These are phyloP conservation scores for Aplochiton taeniatus DNA, from an alignment of 2,797 vertebrate genomes.

Conservation along the genomic window DNA sequence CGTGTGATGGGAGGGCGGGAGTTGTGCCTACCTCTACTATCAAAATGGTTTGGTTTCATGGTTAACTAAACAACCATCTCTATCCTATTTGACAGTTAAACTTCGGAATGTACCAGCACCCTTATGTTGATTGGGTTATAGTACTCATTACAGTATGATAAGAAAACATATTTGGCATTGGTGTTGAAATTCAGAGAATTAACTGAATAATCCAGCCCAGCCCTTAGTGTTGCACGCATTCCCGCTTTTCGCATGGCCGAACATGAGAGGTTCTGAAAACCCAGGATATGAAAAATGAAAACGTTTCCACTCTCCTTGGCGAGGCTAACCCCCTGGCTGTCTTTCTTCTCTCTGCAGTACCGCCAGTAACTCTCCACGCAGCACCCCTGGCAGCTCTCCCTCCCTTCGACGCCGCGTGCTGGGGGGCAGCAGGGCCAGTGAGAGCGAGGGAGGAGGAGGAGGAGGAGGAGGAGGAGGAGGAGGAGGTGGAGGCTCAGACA, in stretches of 20 bases:
- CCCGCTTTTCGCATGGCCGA: constrained; percentile 22
- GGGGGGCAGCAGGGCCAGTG: constrained; percentile 75
- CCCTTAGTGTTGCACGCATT: not conserved
- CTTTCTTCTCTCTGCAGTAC: constrained; percentile 69
- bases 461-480: constrained; percentile 39
- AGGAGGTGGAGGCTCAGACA: constrained; percentile 57
- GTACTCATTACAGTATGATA: not conserved
- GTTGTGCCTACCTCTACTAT: not conserved
- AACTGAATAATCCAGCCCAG: no score
- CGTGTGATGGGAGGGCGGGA: not conserved
- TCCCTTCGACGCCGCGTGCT: constrained; percentile 84
- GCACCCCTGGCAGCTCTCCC: constrained; percentile 88
- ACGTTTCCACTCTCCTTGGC: not conserved
- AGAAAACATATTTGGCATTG: no score
- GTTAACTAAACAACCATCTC: no score
- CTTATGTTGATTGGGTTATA: no score
- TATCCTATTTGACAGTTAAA: no score
- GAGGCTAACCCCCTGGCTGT: not conserved
- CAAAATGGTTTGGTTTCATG: not conserved
- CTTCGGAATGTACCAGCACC: no score
- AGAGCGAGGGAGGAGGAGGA: constrained; percentile 65
- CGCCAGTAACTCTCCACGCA: constrained; percentile 88
- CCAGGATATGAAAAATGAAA: constrained; percentile 8
- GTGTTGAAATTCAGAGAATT: no score
- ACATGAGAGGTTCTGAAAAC: constrained; percentile 15